Conservation (phyloP, 2,797 vertebrate species). For the Betta splendens region DNA sequence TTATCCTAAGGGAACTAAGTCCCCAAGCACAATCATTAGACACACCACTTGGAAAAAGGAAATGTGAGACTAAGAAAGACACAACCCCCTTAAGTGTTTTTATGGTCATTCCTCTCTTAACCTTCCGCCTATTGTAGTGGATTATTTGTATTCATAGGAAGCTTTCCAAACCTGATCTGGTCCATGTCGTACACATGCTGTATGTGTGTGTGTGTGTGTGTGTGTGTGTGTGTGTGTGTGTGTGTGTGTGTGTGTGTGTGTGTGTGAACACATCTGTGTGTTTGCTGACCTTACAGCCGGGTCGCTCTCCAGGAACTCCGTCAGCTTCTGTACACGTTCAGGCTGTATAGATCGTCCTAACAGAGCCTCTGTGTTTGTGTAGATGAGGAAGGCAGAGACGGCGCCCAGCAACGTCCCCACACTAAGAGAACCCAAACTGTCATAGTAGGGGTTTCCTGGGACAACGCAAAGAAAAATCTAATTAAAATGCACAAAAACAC, state of each 20-base stretch:
- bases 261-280: neutral
- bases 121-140: too few relatives aligned
- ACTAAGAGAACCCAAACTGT: constrained; percentile 93
- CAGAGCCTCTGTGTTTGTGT: constrained; percentile 96
- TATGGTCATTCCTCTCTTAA: too few relatives aligned
- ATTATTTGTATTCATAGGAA: constrained; percentile 7
- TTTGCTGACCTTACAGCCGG: constrained; percentile 90
- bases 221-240: neutral
- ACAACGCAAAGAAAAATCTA: neutral
- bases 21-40: too few relatives aligned
- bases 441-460: constrained; percentile 92
- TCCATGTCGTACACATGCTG: constrained; percentile 2
- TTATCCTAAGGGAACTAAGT: too few relatives aligned
- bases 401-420: constrained; percentile 91
- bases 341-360: constrained; percentile 94
- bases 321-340: constrained; percentile 95
- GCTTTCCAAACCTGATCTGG: neutral
- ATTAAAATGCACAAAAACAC: neutral
- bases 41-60: too few relatives aligned
- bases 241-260: neutral
- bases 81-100: too few relatives aligned
- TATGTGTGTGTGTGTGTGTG: neutral
- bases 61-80: too few relatives aligned
- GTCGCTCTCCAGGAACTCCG: constrained; percentile 94
- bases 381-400: constrained; percentile 97